phyloP scores from a whole-genome alignment of 2,888 invertebrate genomes.

The Hypolimnas misippus region DNA sequence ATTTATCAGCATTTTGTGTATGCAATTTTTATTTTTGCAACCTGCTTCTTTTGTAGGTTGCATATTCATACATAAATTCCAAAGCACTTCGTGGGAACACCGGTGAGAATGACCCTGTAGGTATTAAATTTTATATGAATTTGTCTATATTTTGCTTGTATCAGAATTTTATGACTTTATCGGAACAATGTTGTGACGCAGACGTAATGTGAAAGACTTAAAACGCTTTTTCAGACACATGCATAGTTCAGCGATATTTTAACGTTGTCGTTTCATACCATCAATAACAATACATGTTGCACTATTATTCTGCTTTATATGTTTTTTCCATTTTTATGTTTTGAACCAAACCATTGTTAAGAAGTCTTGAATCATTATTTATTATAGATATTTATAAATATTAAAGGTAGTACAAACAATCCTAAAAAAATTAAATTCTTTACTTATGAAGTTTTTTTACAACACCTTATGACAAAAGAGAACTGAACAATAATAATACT shows the following conservation, averaged over 20 bases:
- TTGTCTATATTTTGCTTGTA: slow-evolving; percentile 23
- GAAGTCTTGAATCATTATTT: slow-evolving; percentile 3
- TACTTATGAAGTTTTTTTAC: no score
- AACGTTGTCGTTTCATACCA: neutral
- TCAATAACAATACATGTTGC: slow-evolving; percentile 12
- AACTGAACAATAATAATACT: no score
- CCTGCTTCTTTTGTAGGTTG: slow-evolving; percentile 86
- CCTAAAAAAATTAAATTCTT: no score
- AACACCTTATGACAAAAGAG: no score
- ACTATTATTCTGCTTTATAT: slow-evolving; percentile 22
- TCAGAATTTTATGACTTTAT: slow-evolving; percentile 3
- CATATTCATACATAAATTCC: slow-evolving; percentile 83
- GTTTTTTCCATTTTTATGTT: no score
- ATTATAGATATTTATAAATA: no score
- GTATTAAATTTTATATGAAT: slow-evolving; percentile 73
- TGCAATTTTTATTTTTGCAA: slow-evolving; percentile 75
- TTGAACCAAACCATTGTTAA: no score
- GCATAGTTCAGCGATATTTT: neutral
- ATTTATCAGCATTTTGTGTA: slow-evolving; percentile 47
- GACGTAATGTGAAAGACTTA: slow-evolving; percentile 2
- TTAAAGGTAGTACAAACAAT: no score
- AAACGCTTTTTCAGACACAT: slow-evolving; percentile 18
- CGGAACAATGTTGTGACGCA: neutral
- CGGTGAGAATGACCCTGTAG: slow-evolving; percentile 88
- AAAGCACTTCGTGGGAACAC: slow-evolving; percentile 71